Percentiles rank a stretch among this genome's conserved stretches.
These are phyloP conservation scores for Orthonychiurus folsomi DNA, from an alignment of 2,888 invertebrate species.

Conservation along the genomic window DNA sequence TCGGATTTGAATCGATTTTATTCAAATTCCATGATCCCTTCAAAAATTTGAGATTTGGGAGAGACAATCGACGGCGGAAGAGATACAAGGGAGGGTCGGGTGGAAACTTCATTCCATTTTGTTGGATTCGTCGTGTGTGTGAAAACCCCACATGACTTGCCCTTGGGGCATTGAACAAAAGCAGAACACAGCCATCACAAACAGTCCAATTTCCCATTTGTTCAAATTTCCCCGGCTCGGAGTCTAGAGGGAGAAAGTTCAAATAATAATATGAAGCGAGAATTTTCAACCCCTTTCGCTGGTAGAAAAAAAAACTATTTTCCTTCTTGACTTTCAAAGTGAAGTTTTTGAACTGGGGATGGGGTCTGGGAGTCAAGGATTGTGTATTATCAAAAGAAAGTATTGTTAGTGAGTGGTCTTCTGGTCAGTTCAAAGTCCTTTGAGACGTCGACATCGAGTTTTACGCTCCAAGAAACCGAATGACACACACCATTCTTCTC, in stretches of 20 bases:
- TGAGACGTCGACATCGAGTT: too few species aligned
- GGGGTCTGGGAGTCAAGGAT: neutral
- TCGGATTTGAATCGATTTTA: too few species aligned
- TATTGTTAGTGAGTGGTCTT: neutral
- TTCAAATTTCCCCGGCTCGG: conserved; percentile 8
- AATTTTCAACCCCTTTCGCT: neutral
- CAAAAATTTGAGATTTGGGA: too few species aligned
- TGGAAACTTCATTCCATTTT: neutral
- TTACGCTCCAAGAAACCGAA: too few species aligned
- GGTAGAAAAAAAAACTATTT: too few species aligned
- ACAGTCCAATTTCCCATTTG: conserved; percentile 24
- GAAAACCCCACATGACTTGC: neutral
- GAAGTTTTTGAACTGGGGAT: neutral
- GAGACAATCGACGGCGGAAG: too few species aligned
- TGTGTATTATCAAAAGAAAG: neutral
- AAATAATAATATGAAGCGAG: conserved; percentile 17
- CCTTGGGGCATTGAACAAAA: conserved; percentile 1
- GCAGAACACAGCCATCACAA: conserved; percentile 17
- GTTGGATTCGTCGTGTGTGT: neutral
- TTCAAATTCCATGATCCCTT: too few species aligned
- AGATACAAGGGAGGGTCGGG: too few species aligned
- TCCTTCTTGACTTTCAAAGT: too few species aligned
- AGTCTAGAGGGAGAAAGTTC: conserved; percentile 24
- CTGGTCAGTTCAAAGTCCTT: too few species aligned
- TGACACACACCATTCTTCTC: too few species aligned